Percentiles rank a stretch among this genome's conserved stretches.
phyloP scores from a whole-genome alignment of 1,140 invertebrate genomes.

The Antheraea mylitta region DNA sequence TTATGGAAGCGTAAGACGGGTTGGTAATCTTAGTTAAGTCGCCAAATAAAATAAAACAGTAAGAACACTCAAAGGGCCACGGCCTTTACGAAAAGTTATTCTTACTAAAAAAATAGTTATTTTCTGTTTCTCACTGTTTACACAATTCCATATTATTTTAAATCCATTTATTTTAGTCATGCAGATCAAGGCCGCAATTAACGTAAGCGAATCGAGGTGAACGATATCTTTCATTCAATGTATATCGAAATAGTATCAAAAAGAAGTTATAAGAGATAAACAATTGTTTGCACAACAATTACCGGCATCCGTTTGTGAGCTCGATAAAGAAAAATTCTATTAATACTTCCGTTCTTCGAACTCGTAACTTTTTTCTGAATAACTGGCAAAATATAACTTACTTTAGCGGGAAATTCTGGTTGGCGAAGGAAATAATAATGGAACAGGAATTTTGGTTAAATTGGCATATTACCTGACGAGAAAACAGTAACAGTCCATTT shows the following conservation, averaged over 20 bases:
- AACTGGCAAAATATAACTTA: neutral
- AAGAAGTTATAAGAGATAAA: slow-evolving; percentile 6
- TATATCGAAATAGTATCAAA: slow-evolving; percentile 15
- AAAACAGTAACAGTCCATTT: neutral
- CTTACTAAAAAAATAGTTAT: neutral
- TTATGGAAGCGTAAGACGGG: neutral
- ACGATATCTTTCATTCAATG: slow-evolving; percentile 11
- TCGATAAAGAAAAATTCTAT: slow-evolving; percentile 10
- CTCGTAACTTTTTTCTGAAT: neutral
- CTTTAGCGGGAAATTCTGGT: neutral
- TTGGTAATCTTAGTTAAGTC: neutral
- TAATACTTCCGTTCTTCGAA: slow-evolving; percentile 5
- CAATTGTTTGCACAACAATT: slow-evolving; percentile 25
- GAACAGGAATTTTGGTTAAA: neutral
- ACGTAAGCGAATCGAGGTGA: slow-evolving; percentile 18
- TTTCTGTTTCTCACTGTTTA: slow-evolving; percentile 1
- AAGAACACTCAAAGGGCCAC: neutral
- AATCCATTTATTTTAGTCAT: slow-evolving; percentile 18
- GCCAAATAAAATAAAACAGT: neutral
- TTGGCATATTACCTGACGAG: neutral
- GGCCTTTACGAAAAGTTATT: slow-evolving; percentile 9
- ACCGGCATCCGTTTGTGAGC: slow-evolving; percentile 26
- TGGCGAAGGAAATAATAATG: neutral
- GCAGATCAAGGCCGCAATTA: slow-evolving; percentile 27
- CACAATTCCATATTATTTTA: slow-evolving; percentile 8